Evolutionary conservation across 2,113 vertebrate species (phyloP).

Genomic region (Numenius arquata): DNA sequence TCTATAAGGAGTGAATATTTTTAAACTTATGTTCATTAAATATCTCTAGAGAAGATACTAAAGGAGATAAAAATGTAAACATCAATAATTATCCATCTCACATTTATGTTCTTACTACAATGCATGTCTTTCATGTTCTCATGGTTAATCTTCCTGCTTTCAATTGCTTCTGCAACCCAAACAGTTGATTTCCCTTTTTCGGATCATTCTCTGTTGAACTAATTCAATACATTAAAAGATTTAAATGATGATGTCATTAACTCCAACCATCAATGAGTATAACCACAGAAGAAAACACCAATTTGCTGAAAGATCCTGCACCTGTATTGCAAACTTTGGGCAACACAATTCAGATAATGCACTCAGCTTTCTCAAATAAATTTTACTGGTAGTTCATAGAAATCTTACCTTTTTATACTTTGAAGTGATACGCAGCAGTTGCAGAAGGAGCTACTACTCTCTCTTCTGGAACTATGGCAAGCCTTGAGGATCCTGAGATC

Average conservation of each 20-base stretch:
- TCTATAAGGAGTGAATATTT: not conserved
- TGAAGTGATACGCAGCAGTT: slow-evolving; percentile 1
- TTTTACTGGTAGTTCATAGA: not conserved
- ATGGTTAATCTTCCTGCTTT: slow-evolving; percentile 12
- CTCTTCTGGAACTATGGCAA: slow-evolving; percentile 40
- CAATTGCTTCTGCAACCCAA: not conserved
- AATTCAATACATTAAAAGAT: slow-evolving; percentile 1
- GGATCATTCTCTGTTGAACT: not conserved
- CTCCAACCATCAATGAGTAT: not conserved
- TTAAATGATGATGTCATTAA: slow-evolving; percentile 2
- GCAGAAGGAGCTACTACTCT: slow-evolving; percentile 7
- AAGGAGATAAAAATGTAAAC: not conserved
- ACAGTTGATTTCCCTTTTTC: not conserved
- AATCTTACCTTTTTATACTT: slow-evolving; percentile 70
- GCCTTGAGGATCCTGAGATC: slow-evolving; percentile 65
- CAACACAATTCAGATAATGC: not conserved
- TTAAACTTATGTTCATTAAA: not conserved
- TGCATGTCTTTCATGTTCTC: not conserved
- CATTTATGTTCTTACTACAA: slow-evolving; percentile 4
- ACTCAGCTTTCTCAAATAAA: not conserved
- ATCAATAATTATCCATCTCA: not conserved
- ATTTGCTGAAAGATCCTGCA: not conserved
- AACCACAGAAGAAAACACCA: not conserved
- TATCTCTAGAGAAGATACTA: not conserved
- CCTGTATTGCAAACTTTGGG: not conserved